Base-by-base conservation (phyloP, 2,797 vertebrate genomes). In the Enteromius anoplus region DNA sequence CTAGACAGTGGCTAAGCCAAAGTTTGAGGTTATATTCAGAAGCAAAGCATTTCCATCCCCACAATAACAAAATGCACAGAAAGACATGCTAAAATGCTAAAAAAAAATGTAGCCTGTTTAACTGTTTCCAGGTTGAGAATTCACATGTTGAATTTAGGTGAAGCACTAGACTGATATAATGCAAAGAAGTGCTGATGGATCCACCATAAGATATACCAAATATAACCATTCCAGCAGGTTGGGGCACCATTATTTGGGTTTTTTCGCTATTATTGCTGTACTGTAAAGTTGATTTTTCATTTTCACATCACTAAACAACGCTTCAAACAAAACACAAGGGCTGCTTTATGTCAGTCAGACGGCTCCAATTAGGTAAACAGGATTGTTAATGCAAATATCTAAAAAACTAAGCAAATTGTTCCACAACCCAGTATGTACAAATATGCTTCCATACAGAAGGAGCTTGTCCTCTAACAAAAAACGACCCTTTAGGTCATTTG, bases 1-100 rank as follows among this genome's bases (percentile, higher is more conserved):
- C 65, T 53, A 84, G 68, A 81, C 66, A 80, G 65, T 78, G 45
- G 23, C 68, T 75, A 72, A 80, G 60, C 73, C 60, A 66, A 78
- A 70, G 53, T 23, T 58, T 75, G 32, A 40, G 80, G 29, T 73
- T 47, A 78, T 75, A 86, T 82, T 47, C 23, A 70, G 53, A 79
- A 58, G 32, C 42, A 58, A 62, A 45, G 40, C 29, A 65, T 80
- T 72, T 80, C 60, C 51, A 45, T 81, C 58, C 7, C 62, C 32
- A 73, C 7, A 47, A 73, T 34, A 26, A 65, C 7, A 73, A 80
- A 77, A 82, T 14, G 19, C 15, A 76, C 15, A 32, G n/a, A 7
- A 51, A 72, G 21, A 42, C 19, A 69, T n/a, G 53, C 79, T 72
- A 19, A 81, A 49, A 51, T 51, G 79, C 55, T 51, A 26, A 23